Base-by-base conservation (phyloP, 1,140 invertebrate genomes). In the Cotesia vestalis region DNA sequence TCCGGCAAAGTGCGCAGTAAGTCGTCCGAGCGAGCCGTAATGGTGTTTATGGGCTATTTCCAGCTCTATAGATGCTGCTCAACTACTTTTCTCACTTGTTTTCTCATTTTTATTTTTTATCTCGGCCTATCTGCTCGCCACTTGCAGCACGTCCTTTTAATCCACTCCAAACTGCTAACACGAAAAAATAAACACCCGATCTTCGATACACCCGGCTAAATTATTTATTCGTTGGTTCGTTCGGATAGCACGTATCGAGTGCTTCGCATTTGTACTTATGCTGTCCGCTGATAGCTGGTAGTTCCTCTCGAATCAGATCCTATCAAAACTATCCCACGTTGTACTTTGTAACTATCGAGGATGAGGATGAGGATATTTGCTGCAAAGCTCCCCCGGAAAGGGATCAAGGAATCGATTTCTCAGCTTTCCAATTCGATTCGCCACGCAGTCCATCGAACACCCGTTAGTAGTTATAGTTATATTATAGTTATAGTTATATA, bases 31-130 rank as follows among this genome's bases (percentile, higher is more conserved):
- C 77, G 76, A 77, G 78, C 76, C 74, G 76, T 84, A 85, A 85
- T 84, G 79, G 80, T 84, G 77, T 84, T 85, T 84, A 85, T 84
- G 81, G 82, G 77, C 81, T 80, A 84, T 84, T 82, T 71, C 76
- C 69, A 53, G 66, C 67, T 67, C 69, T 71, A 69, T 46, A 74
- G 71, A 73, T 76, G 63, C 77, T 75, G 77, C 35, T 51, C 66
- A 27, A 67, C 20, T 67, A 52, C 66, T 52, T 67, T 51, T 67
- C 66, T 67, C 20, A 14, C 46, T 66, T 17, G 17, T 40, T 67
- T 51, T 27, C 27, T 27, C 1, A 27, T 27, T 27, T 62, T 38
- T 62, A 12, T 62, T 35, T 61, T 27, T 11, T 61, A 36, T 62
- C 11, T 27, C 27, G 4, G 36, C 36, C 12, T 12, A 20, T 62